phyloP scores from a whole-genome alignment of 1,140 invertebrate species.

The Bombus confusus region DNA sequence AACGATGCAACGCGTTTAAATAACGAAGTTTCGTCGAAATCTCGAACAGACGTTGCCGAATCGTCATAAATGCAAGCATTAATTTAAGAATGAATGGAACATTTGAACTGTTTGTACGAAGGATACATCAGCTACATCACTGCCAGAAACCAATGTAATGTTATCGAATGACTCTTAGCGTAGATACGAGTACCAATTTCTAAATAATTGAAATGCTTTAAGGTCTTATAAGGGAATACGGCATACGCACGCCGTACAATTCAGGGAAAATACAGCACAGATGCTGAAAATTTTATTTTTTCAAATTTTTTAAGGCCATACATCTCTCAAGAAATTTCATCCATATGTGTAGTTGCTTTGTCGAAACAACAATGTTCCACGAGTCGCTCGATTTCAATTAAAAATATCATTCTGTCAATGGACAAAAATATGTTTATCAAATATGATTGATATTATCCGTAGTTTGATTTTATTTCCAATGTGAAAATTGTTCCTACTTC shows the following conservation, averaged over 20 bases:
- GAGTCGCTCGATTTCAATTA: background rate
- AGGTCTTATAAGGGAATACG: background rate
- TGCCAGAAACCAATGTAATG: conserved; percentile 21
- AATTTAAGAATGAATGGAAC: background rate
- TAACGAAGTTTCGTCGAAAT: conserved; percentile 39
- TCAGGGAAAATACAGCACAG: conserved; percentile 43
- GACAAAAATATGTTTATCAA: background rate
- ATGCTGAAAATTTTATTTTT: conserved; percentile 61
- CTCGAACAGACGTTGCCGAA: conserved; percentile 37
- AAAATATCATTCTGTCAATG: background rate
- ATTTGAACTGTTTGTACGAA: background rate
- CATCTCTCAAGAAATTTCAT: conserved; percentile 15
- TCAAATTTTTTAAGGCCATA: conserved; percentile 57
- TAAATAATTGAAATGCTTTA: conserved; percentile 14
- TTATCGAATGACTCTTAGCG: conserved; percentile 31
- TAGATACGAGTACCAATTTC: conserved; percentile 30
- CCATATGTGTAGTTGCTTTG: conserved; percentile 13
- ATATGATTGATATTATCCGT: background rate
- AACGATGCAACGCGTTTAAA: conserved; percentile 33
- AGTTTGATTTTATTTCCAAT: background rate
- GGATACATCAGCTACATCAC: conserved; percentile 19
- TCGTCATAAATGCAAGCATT: conserved; percentile 10
- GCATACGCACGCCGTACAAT: conserved; percentile 2
- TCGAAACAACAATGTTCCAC: background rate
- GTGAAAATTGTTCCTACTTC: conserved; percentile 42